phyloP scores from a whole-genome alignment of 37 sponge, comb jelly and placozoan species.

The Halisarca cf. caerulea region DNA sequence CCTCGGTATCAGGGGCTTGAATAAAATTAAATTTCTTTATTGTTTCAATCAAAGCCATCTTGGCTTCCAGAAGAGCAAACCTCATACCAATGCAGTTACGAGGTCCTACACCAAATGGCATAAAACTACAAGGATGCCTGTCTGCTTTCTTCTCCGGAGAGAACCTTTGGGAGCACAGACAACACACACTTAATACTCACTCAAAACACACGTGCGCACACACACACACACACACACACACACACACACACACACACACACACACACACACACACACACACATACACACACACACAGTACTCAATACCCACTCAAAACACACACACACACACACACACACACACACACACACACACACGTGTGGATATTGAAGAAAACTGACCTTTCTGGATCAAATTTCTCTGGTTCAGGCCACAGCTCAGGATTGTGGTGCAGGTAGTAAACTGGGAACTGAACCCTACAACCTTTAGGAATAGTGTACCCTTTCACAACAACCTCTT shows the following conservation, averaged over 20 bases:
- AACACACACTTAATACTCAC: not conserved
- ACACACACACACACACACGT: not conserved
- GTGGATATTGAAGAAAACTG: too few species aligned
- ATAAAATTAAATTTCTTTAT: not conserved
- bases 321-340: not conserved
- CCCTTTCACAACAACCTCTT: slow-evolving; percentile 5
- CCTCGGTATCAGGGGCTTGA: slow-evolving; percentile 5
- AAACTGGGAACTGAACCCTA: slow-evolving; percentile 37
- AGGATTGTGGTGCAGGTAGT: slow-evolving; percentile 59
- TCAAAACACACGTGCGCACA: too few species aligned
- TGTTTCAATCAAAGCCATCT: slow-evolving; percentile 2
- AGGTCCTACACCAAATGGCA: slow-evolving; percentile 21
- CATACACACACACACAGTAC: too few species aligned
- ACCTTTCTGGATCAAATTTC: slow-evolving; percentile 79
- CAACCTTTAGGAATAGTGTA: slow-evolving; percentile 44
- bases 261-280: too few species aligned
- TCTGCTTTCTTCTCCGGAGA: not conserved
- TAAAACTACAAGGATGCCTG: not conserved
- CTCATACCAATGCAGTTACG: slow-evolving; percentile 18
- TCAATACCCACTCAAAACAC: too few species aligned
- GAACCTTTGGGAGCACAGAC: not conserved
- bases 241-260: too few species aligned
- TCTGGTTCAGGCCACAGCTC: slow-evolving; percentile 77
- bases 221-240: too few species aligned
- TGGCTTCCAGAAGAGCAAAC: slow-evolving; percentile 18